Evolutionary conservation across 2,888 invertebrate species (phyloP), one percentile per base, ranked within the genome.

Genomic region (Lysandra coridon): DNA sequence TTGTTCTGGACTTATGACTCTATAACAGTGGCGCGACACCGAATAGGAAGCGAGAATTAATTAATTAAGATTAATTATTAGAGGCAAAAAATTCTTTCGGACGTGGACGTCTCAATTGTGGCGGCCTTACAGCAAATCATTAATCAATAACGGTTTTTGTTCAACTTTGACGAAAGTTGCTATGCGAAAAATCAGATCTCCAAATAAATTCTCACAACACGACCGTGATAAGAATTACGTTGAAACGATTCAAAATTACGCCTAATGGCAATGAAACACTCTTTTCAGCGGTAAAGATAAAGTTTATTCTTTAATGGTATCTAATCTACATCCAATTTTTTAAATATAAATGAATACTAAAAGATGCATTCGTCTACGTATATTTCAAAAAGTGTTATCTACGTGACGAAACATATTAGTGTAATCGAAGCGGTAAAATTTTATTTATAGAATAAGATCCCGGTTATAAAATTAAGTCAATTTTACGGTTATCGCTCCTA

Each of bases 61-160:
- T 76, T 76, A 57, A 76, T 76, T 76, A 57, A 30, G 57, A 76
- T 76, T 76, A 76, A 76, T 80, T 80, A 79, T 79, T 79, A 80
- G 79, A 76, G n/a, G 53, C 79, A 69, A 80, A 77, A 74, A 77
- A 57, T 76, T 23, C 44, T 75, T 76, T 12, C 37, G 40, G 73
- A 78, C 80, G 73, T 74, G 12, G n/a, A 57, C 33, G 53, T 2
- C 33, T 76, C 53, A 76, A 76, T 76, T 76, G 53, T 76, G 75
- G 76, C 76, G 76, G 76, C 53, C 76, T 57, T 33, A 49, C 75
- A 12, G 44, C 76, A 17, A 53, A 30, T 76, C 49, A 53, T 57
- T 33, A 76, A 53, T 76, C 76, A 76, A 30, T 76, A 75, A 49
- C 37, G 69, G 30, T 75, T 75, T 75, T 44, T 44, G 44, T 74